A percentile compares a stretch with the other conserved stretches of the same genome.
Evolutionary conservation across 2,113 vertebrate genomes (phyloP).

Genomic region (Mus pahari): DNA sequence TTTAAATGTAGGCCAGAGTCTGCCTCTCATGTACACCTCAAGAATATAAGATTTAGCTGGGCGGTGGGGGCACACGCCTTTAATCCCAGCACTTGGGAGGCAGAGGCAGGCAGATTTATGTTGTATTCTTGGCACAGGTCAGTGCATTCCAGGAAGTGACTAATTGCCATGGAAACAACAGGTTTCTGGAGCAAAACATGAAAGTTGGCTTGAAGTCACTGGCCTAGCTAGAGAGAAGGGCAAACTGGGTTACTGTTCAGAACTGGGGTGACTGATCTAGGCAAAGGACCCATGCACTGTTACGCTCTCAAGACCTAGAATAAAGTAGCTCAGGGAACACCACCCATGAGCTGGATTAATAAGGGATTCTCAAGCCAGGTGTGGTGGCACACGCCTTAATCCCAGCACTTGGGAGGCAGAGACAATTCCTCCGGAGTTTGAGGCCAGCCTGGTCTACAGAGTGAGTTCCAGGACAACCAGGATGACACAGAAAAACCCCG

Average conservation of each 20-base stretch:
- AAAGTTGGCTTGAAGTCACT: constrained; percentile 36
- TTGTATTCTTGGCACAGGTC: neutral
- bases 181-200: constrained; percentile 45
- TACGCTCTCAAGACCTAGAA: neutral
- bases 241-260: neutral
- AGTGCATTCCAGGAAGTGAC: constrained; percentile 51
- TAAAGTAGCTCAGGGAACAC: neutral
- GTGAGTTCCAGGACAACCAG: neutral
- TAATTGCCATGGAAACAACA: neutral
- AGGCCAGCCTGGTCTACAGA: neutral
- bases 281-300: neutral
- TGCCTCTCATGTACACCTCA: neutral
- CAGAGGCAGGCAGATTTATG: too few species aligned
- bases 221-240: neutral
- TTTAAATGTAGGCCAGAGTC: constrained; percentile 60
- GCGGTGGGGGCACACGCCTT: too few species aligned
- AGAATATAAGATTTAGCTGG: constrained; percentile 4
- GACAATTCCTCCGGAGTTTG: neutral
- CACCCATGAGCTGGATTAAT: neutral
- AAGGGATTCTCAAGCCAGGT: neutral
- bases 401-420: neutral
- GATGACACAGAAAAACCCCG: neutral
- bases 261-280: neutral
- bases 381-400: neutral
- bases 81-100: too few species aligned